These are phyloP conservation scores for Beris morrisii DNA, from an alignment of 2,888 invertebrate genomes.

Conservation along the genomic window DNA sequence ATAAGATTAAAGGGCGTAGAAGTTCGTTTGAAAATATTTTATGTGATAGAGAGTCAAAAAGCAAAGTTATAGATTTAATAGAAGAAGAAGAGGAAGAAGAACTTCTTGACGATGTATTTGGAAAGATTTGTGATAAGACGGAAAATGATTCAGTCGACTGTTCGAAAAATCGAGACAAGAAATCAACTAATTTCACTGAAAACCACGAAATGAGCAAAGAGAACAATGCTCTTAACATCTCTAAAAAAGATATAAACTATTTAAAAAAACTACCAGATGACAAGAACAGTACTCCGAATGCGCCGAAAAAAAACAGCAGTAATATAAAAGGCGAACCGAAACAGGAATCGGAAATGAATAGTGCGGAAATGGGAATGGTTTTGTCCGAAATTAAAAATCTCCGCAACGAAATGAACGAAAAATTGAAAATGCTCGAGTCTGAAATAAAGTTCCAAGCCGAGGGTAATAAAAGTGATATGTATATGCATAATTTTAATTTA, in stretches of 20 bases:
- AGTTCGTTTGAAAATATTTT: conserved; percentile 13
- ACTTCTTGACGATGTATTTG: background rate
- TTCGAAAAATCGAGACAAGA: background rate
- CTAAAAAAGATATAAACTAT: conserved; percentile 40
- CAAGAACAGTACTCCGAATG: conserved; percentile 50
- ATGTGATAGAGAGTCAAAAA: conserved; percentile 12
- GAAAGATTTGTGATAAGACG: no score
- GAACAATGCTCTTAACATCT: conserved; percentile 34
- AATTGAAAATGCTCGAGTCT: conserved; percentile 46
- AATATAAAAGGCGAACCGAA: background rate
- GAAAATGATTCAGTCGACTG: no score
- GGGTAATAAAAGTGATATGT: conserved; percentile 46
- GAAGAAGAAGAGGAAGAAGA: conserved; percentile 23
- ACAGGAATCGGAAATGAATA: background rate
- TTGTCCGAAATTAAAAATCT: conserved; percentile 41
- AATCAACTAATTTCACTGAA: conserved; percentile 37
- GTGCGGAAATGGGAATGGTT: conserved; percentile 3
- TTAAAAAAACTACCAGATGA: conserved; percentile 45
- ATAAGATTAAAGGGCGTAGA: conserved; percentile 4
- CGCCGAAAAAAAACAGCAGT: conserved; percentile 23
- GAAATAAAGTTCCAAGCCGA: conserved; percentile 48
- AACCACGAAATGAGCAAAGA: conserved; percentile 33
- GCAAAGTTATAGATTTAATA: conserved; percentile 8
- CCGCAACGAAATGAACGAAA: conserved; percentile 45
- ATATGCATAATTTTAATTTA: conserved; percentile 45